These are phyloP conservation scores for Nymphalis urticae DNA, from an alignment of 2,888 invertebrate genomes.

Conservation along the genomic window DNA sequence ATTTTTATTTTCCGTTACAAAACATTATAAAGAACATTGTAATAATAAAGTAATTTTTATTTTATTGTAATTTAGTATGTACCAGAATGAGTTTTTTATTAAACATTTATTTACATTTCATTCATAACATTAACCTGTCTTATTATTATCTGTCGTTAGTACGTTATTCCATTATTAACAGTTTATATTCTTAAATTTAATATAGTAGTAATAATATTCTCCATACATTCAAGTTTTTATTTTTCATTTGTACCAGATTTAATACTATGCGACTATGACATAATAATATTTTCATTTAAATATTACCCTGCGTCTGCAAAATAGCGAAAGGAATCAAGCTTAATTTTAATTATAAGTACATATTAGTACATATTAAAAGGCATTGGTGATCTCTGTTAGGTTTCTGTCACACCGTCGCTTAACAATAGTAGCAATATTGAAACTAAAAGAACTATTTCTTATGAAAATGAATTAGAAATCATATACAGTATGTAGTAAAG, in stretches of 20 bases:
- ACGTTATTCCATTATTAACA: neutral
- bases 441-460: too few relatives aligned
- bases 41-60: neutral
- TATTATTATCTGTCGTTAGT: neutral
- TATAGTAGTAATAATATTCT: neutral
- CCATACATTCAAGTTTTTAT: conserved; percentile 1
- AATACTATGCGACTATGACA: conserved; percentile 1
- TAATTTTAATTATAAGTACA: conserved; percentile 19
- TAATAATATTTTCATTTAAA: conserved; percentile 13
- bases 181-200: neutral
- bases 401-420: conserved; percentile 6
- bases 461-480: too few relatives aligned
- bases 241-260: conserved; percentile 12
- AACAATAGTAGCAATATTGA: neutral
- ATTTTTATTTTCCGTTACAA: neutral
- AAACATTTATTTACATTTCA: conserved; percentile 1
- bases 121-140: neutral
- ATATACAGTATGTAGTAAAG: too few relatives aligned
- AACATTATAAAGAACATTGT: neutral
- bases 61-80: conserved; percentile 4
- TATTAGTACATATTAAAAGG: conserved; percentile 24
- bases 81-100: neutral
- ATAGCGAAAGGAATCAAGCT: conserved; percentile 19
- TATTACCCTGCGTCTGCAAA: conserved; percentile 26
- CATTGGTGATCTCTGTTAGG: conserved; percentile 20